These are phyloP conservation scores for Dendrolimus houi DNA, from an alignment of 2,888 invertebrate species.

Conservation along the genomic window DNA sequence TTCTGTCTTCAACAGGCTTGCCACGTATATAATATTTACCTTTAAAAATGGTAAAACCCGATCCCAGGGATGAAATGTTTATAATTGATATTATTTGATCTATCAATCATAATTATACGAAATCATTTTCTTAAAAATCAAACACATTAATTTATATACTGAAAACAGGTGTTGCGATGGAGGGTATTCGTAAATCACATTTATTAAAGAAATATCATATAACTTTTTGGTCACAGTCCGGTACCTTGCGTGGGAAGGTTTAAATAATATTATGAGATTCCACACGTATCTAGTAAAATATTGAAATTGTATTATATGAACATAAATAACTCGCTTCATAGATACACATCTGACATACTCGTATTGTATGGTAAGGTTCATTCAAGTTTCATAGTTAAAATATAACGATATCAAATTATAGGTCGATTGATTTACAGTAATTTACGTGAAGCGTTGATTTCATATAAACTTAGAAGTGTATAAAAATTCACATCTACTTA, in stretches of 20 bases:
- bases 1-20: too few species aligned
- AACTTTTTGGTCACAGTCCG: background rate
- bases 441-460: background rate
- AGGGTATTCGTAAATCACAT: background rate
- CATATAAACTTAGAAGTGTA: background rate
- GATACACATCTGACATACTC: background rate
- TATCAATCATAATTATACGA: too few species aligned
- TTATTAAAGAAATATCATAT: background rate
- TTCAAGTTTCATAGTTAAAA: background rate
- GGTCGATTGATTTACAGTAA: background rate
- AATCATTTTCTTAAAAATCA: too few species aligned
- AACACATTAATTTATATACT: too few species aligned
- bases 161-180: too few species aligned
- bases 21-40: too few species aligned
- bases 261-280: too few species aligned
- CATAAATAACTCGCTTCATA: background rate
- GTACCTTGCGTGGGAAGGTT: background rate
- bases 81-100: too few species aligned
- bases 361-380: background rate
- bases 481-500: too few species aligned
- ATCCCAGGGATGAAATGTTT: too few species aligned
- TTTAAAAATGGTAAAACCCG: too few species aligned
- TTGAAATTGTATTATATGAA: constrained; percentile 1
- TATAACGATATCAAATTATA: background rate
- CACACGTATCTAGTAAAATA: background rate